Evolutionary conservation across 2,888 invertebrate genomes (phyloP).

Genomic region (Cerceris rybyensis): DNA sequence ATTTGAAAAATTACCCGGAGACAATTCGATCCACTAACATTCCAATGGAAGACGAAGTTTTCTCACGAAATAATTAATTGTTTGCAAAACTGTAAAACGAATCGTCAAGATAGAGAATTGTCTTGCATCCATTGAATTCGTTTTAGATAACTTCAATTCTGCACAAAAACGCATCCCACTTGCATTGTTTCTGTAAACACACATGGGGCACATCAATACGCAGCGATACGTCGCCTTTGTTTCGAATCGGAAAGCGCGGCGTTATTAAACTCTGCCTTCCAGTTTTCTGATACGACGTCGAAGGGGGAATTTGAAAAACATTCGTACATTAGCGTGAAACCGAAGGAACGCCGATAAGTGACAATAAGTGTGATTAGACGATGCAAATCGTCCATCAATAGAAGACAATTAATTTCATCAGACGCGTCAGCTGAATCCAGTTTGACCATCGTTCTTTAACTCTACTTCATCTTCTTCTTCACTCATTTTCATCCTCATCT

Average conservation of each 20-base stretch:
- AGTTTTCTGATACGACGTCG: not conserved
- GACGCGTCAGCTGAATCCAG: not conserved
- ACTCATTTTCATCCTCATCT: too few species aligned
- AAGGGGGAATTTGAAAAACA: constrained; percentile 24
- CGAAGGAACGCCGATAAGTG: constrained; percentile 1
- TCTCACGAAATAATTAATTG: not conserved
- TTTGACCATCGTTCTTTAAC: not conserved
- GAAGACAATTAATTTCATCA: not conserved
- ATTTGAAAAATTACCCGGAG: too few species aligned
- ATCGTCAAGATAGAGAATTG: not conserved
- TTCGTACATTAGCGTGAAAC: constrained; percentile 1
- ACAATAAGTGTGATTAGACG: not conserved
- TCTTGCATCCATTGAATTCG: not conserved
- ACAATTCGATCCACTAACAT: too few species aligned
- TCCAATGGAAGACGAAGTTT: not conserved
- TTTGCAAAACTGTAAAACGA: constrained; percentile 14
- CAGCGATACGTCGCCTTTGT: constrained; percentile 3
- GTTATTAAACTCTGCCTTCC: not conserved
- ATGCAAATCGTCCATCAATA: not conserved
- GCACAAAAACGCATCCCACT: constrained; percentile 11
- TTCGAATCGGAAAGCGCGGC: not conserved
- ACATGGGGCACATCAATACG: not conserved
- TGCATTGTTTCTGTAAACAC: constrained; percentile 13
- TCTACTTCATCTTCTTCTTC: too few species aligned
- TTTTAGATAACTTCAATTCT: not conserved